Evolutionary conservation across 2,888 invertebrate species (phyloP), one percentile per base, ranked within the genome.

Genomic region (Automeris io): DNA sequence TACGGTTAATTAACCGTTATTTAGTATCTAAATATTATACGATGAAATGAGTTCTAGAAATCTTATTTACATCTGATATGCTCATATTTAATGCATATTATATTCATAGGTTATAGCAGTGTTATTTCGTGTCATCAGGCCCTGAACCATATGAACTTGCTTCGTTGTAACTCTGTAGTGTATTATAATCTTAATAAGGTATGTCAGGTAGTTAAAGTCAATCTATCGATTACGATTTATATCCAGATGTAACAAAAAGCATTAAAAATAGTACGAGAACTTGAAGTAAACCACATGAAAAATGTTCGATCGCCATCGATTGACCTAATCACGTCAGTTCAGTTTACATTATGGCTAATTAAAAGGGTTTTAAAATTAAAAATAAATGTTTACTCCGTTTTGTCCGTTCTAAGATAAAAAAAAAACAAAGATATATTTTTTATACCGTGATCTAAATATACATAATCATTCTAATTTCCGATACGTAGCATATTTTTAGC

Each of bases 271-370:
- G 41, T 47, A 49, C 58, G 50, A 49, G 53, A 69, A 65, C 61
- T 70, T 62, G 57, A 66, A 62, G 64, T 65, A 69, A 61, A 65
- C 73, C 68, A 61, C 64, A 68, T 62, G 68, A 69, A 68, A 70
- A 62, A 64, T 67, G 65, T 68, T 64, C 62, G 62, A 74, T 70
- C 62, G 62, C 57, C 50, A 67, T 60, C 63, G 66, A 78, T 76
- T 69, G 79, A 72, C 75, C 75, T 59, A 67, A 75, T 79, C 74
- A 69, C 65, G 72, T 66, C 68, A 47, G 54, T 43, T 47, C 46
- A 43, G 69, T 71, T 77, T 75, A 70, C 62, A 55, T 54, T 65
- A 61, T 46, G 62, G 56, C 58, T 71, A 75, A 74, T 77, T 73
- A 75, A 75, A 60, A 49, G 40, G 40, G 22, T 42, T 45, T 40